Evolutionary conservation across 2,888 invertebrate species (phyloP).

Genomic region (Caenorhabditis japonica): DNA sequence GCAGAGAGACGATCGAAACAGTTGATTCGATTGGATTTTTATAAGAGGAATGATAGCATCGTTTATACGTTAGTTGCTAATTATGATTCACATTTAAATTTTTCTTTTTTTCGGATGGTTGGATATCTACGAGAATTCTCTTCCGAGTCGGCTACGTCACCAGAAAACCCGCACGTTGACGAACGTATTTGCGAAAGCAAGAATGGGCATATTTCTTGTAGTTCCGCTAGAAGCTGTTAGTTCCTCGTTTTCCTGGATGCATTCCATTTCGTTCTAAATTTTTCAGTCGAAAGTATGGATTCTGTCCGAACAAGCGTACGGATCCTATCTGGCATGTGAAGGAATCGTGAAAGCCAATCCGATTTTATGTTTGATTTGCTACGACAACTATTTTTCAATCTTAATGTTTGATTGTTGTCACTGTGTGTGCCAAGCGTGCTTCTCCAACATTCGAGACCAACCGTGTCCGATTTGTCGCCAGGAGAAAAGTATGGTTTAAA

Average conservation of each 20-base stretch:
- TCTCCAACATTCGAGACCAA: background rate
- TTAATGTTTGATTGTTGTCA: background rate
- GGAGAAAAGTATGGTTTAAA: no score
- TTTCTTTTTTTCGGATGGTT: constrained; percentile 16
- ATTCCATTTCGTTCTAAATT: no score
- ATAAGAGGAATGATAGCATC: background rate
- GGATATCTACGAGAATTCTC: background rate
- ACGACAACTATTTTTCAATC: background rate
- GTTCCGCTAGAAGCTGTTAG: background rate
- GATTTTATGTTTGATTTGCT: background rate
- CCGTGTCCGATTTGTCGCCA: background rate
- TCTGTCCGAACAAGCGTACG: constrained; percentile 5
- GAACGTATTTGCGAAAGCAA: no score
- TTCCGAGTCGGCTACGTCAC: no score
- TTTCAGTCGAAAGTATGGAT: constrained; percentile 1
- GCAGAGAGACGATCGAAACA: no score
- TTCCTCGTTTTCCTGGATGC: background rate
- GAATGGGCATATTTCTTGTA: background rate
- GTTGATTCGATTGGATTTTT: no score
- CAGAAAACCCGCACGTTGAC: no score
- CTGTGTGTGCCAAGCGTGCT: background rate
- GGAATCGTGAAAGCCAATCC: background rate
- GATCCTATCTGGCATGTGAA: background rate
- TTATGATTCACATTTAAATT: background rate
- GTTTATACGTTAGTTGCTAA: background rate